These are phyloP conservation scores for Argyra leucocephala DNA, from an alignment of 2,888 invertebrate genomes.

Conservation along the genomic window DNA sequence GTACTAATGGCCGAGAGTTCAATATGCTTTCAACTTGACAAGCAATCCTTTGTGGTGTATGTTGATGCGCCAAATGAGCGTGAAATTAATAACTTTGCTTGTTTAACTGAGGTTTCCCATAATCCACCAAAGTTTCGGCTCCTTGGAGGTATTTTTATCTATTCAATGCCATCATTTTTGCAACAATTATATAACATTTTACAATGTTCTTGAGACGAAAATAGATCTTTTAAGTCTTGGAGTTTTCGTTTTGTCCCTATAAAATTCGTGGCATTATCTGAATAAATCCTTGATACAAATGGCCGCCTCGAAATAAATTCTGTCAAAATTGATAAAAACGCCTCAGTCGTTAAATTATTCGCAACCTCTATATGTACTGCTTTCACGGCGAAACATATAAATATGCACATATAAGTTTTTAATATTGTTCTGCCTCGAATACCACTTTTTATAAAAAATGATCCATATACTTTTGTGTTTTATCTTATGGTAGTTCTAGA, in stretches of 20 bases:
- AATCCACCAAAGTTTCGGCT: not conserved
- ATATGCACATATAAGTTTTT: not conserved
- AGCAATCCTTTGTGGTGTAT: not conserved
- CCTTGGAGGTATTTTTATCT: not conserved
- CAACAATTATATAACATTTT: not conserved
- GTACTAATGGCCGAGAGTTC: not conserved
- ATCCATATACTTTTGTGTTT: too few relatives aligned
- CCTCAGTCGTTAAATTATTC: not conserved
- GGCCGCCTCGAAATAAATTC: not conserved
- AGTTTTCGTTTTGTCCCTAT: not conserved
- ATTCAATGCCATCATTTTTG: not conserved
- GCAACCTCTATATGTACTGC: constrained; percentile 6
- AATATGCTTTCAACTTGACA: constrained; percentile 11
- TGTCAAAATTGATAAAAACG: constrained; percentile 4
- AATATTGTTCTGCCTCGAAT: too few relatives aligned
- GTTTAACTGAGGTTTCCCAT: constrained; percentile 1
- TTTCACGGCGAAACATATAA: constrained; percentile 5
- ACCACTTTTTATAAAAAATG: too few relatives aligned
- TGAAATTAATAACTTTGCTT: too few relatives aligned
- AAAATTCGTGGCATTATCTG: constrained; percentile 10
- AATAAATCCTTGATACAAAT: not conserved
- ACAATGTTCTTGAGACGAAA: not conserved
- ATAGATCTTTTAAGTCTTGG: not conserved
- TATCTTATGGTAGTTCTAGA: too few relatives aligned
- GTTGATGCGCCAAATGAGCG: not conserved